Base-by-base conservation (phyloP, 2,888 invertebrate species). In the Gibbula magus region DNA sequence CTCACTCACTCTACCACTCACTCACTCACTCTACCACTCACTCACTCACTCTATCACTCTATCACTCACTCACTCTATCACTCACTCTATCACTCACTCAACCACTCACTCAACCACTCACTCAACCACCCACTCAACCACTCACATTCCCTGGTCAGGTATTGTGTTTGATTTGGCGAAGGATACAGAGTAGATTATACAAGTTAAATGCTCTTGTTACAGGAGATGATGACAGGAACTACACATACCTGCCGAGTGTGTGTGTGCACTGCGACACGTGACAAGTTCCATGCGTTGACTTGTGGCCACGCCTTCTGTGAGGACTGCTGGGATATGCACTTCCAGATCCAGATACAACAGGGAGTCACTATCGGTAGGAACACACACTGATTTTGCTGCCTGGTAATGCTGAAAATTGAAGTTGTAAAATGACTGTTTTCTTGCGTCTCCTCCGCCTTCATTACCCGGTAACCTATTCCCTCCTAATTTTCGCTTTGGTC, bases 241-340 rank as follows among this genome's bases (percentile, higher is more conserved):
- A 82, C 80, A 25, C 82, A 85, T 22, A 79, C 83, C 5, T 92
- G 92, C 84, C 82, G 88, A 8, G 91, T 92, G n/a, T 92, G 92
- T 83, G 86, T 90, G 79, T 84, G 81, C 39, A 82, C 82, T 29
- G 84, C 85, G 53, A 66, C 86, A 16, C 70, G 82, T n/a, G 88
- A 89, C 18, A 81, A 86, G 54, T 97, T 97, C 92, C 95, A 95
- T 92, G 95, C 95, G 79, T 94, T 99, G 83, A 95, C 96, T 20
- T 99, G 99, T 94, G 96, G 96, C 29, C 99, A 99, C 94, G 95
- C 95, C 84, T 99, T 98, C 93, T 99, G 99, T 93, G 96, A 96
- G 93, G 96, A 97, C 85, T 99, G 99, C 93, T 99, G 99, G 99
- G 95, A 96, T 82, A 96, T 95, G 94, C 97, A 98, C 94, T 97